Base-by-base conservation (phyloP, 2,888 invertebrate species). In the Spicauda simplicius region DNA sequence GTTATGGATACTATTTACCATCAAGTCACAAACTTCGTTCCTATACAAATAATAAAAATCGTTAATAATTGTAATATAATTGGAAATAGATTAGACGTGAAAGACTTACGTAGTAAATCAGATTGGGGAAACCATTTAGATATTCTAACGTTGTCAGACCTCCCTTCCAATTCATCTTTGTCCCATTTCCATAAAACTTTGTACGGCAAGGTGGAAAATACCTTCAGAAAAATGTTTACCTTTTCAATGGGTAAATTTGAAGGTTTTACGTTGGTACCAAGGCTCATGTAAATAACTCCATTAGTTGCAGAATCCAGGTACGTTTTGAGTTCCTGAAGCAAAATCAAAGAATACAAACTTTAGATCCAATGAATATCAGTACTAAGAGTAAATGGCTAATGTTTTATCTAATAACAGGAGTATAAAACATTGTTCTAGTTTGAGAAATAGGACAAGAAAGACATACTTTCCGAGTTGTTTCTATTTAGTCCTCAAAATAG, bases 131-230 rank as follows among this genome's bases (percentile, higher is more conserved):
- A 64, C 87, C 87, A 88, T 72, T 84, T 85, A 0, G 76, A 77
- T 70, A 86, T 82, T 61, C 71, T 80, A 0, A 87, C 81, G 57
- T 88, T 88, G 0, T 74, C 61, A 0, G 80, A 73, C 10, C 19
- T 50, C 18, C 60, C 60, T 53, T 80, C 78, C 16, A 88, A 57
- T 16, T 77, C 78, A 53, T 84, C 84, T 20, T 70, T 69, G 64
- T 85, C 79, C 80, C 83, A 88, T 69, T 87, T 88, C 83, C 84
- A 88, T 11, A 88, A 37, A 8, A 90, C 76, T 45, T 87, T 76
- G 50, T 83, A 86, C 0, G 82, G 80, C 4, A 87, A 64, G 64
- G 77, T 69, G 0, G 83, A 80, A 30, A 90, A 83, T 0, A 78
- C 80, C 1, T 77, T 77, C 0, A 84, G 66, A 7, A 88, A 71